Evolutionary conservation across 2,797 vertebrate species (phyloP).

Genomic region (Ficedula albicollis): DNA sequence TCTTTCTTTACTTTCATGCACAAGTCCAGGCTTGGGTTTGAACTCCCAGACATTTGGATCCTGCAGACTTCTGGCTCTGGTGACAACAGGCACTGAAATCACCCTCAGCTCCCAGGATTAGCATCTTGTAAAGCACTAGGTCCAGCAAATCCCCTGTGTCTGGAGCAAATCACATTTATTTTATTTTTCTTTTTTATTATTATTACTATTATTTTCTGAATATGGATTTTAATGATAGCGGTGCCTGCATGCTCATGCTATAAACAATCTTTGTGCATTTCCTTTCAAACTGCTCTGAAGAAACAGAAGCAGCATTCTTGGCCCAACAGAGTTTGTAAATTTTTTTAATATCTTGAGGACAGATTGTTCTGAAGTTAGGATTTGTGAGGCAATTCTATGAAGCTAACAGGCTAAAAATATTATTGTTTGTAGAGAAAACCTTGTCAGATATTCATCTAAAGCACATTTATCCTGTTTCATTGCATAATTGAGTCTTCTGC

Average conservation of each 20-base stretch:
- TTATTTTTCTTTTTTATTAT: too few species aligned
- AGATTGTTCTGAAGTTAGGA: neutral
- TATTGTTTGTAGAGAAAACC: neutral
- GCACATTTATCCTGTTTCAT: neutral
- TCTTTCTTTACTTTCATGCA: neutral
- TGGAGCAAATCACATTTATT: neutral
- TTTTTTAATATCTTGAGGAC: neutral
- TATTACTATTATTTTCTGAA: neutral
- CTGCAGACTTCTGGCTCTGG: neutral
- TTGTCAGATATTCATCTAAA: neutral
- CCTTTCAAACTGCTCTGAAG: neutral
- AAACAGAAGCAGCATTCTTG: neutral
- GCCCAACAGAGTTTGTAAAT: neutral
- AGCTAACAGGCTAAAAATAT: neutral
- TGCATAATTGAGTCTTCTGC: neutral
- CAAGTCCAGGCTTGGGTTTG: fast-evolving
- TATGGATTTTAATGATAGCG: neutral
- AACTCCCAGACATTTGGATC: neutral
- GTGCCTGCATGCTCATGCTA: neutral
- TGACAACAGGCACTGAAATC: neutral
- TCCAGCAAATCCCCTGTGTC: neutral
- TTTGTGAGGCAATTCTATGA: neutral
- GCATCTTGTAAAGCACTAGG: neutral
- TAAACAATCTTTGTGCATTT: neutral
- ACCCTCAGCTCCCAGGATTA: neutral